Base-by-base conservation (phyloP, 2,888 invertebrate species). In the Bembecia ichneumoniformis region DNA sequence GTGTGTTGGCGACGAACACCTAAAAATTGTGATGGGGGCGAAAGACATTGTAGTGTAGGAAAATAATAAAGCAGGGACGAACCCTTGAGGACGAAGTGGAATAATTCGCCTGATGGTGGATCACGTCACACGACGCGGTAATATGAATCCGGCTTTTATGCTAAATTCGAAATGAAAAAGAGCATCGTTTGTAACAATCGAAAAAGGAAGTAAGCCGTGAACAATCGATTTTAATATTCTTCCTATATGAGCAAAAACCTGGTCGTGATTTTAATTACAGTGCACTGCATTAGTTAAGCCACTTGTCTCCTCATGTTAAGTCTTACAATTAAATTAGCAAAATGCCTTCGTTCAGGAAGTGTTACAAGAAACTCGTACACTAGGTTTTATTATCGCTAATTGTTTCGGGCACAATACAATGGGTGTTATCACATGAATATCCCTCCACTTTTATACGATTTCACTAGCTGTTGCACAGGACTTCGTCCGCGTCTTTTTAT, bases 211-310 rank as follows among this genome's bases (percentile, higher is more conserved):
- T 50, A 52, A 52, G 49, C 17, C 34, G 35, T 46, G 35, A 44
- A 44, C 51, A 53, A 49, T 46, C 46, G 15, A 43, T 49, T 50
- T 51, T 47, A 53, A 51, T 53, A 49, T 43, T 44, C 51, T 51
- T 51, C 53, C 51, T 49, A 51, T 49, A 49, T 7, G 17, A 5
- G 48, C 48, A 53, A 53, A 53, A 53, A 53, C 49, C 44, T 51
- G 51, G 16, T n/a, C 43, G 46, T 35, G 40, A 48, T 51, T 46
- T 47, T 49, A 49, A 49, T 50, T 47, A 40, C 14, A 47, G 40
- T 20, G 35, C 17, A 10, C 34, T 16, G 16, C 11, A 13, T 43
- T 9, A 13, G 16, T 20, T 34, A 40, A 13, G n/a, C 40, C 11
- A 40, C 40, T 40, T 40, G 14, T 40, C n/a, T 40, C 40, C 5